Conservation (phyloP, 1,140 invertebrate genomes). For the Euura lappo region DNA sequence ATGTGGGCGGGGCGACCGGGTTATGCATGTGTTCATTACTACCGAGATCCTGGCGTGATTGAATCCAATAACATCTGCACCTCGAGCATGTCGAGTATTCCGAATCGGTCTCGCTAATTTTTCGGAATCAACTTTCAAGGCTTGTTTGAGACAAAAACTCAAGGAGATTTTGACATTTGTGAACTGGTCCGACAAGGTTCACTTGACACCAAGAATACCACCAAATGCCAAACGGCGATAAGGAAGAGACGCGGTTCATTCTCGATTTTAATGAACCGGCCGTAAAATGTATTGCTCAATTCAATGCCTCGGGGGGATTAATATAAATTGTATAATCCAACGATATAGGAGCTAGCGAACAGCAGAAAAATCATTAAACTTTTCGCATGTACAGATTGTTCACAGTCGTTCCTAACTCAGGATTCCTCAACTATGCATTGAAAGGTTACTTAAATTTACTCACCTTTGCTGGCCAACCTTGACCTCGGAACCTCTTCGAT, state of each 20-base stretch:
- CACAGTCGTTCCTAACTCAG: too few species aligned
- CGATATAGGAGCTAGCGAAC: not conserved
- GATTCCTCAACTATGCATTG: too few species aligned
- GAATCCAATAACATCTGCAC: not conserved
- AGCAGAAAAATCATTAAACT: not conserved
- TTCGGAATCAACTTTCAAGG: too few species aligned
- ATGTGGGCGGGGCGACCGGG: not conserved
- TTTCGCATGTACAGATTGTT: too few species aligned
- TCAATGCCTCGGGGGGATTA: not conserved
- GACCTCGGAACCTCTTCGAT: not conserved
- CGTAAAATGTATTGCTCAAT: not conserved
- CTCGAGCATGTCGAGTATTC: too few species aligned
- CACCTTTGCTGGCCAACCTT: not conserved
- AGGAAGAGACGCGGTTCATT: not conserved
- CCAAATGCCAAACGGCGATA: not conserved
- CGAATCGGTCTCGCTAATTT: too few species aligned
- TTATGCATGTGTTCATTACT: slow-evolving; percentile 4
- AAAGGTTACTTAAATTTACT: not conserved
- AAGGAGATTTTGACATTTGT: too few species aligned
- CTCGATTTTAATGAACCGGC: not conserved
- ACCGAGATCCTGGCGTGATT: not conserved
- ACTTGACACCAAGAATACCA: too few species aligned
- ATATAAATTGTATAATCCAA: not conserved
- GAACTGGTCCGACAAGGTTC: too few species aligned
- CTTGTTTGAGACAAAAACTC: too few species aligned